Evolutionary conservation across 1,140 invertebrate genomes (phyloP).

Genomic region (Scaptomyza pallida): DNA sequence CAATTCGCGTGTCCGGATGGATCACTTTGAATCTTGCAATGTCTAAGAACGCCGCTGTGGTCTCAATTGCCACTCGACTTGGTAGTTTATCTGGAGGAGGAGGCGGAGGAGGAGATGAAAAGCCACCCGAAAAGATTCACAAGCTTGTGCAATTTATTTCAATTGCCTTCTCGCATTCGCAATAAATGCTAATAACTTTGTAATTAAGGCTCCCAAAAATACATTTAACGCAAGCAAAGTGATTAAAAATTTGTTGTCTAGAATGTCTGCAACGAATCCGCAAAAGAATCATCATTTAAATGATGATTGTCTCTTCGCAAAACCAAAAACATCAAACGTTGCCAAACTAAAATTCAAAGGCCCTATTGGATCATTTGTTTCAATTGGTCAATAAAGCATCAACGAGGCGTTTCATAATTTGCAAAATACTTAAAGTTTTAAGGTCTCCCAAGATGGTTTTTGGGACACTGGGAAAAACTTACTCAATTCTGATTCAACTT

Average conservation of each 20-base stretch:
- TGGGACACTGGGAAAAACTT: no score
- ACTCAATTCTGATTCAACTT: no score
- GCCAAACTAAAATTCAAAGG: constrained; percentile 28
- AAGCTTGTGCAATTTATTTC: constrained; percentile 60
- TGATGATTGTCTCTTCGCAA: constrained; percentile 25
- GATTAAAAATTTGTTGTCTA: constrained; percentile 40
- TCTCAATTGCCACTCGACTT: constrained; percentile 24
- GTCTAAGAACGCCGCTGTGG: constrained; percentile 7
- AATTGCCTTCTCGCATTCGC: constrained; percentile 52
- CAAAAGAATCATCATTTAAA: constrained; percentile 16
- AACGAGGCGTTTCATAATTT: constrained; percentile 32
- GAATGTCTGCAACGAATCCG: not conserved
- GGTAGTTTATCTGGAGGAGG: constrained; percentile 42
- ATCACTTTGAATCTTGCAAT: constrained; percentile 46
- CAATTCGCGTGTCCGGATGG: no score
- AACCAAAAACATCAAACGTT: constrained; percentile 59
- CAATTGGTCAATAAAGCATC: constrained; percentile 58
- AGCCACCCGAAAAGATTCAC: constrained; percentile 38
- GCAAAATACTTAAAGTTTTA: no score
- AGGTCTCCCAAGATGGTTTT: not conserved
- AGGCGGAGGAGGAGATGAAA: no score
- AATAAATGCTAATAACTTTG: constrained; percentile 65
- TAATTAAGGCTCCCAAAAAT: constrained; percentile 65
- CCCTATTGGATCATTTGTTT: constrained; percentile 52
- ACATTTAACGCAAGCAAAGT: constrained; percentile 57